phyloP scores from a whole-genome alignment of 2,888 invertebrate genomes.

The Coelogynopora nodosa region DNA sequence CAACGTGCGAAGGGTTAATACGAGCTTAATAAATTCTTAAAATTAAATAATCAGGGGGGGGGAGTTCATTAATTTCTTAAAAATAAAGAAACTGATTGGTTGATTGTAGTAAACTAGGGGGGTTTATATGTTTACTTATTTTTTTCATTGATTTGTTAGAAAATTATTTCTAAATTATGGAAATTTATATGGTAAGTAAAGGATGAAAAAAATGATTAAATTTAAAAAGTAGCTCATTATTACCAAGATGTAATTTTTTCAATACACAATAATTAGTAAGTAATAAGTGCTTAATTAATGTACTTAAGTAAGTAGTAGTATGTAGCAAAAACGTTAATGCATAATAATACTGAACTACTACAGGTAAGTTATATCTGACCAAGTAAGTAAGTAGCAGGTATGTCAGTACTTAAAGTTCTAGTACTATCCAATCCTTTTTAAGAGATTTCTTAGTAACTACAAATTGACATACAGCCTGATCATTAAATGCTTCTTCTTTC shows the following conservation, averaged over 20 bases:
- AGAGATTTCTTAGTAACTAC: conserved; percentile 31
- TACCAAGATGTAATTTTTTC: conserved; percentile 27
- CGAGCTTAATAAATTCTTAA: too few relatives aligned
- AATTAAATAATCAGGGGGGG: neutral
- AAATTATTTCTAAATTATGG: conserved; percentile 1
- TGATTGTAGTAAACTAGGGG: too few relatives aligned
- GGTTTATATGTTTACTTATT: conserved; percentile 27
- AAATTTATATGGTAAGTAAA: conserved; percentile 28
- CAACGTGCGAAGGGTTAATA: too few relatives aligned
- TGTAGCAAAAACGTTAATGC: conserved; percentile 24
- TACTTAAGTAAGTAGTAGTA: conserved; percentile 16
- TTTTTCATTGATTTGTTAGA: conserved; percentile 12
- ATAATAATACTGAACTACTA: conserved; percentile 24
- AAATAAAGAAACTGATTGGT: neutral
- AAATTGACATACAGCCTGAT: conserved; percentile 31
- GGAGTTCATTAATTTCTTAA: neutral
- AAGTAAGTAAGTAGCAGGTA: neutral
- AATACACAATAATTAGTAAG: conserved; percentile 13
- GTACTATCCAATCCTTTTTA: conserved; percentile 25
- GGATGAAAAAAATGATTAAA: conserved; percentile 18
- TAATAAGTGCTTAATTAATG: conserved; percentile 28
- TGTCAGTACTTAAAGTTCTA: conserved; percentile 18
- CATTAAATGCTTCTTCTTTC: conserved; percentile 31
- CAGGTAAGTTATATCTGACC: conserved; percentile 10
- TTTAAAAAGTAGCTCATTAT: conserved; percentile 13